These are phyloP conservation scores for Tachysurus vachellii DNA, from an alignment of 2,113 vertebrate species.

Conservation along the genomic window DNA sequence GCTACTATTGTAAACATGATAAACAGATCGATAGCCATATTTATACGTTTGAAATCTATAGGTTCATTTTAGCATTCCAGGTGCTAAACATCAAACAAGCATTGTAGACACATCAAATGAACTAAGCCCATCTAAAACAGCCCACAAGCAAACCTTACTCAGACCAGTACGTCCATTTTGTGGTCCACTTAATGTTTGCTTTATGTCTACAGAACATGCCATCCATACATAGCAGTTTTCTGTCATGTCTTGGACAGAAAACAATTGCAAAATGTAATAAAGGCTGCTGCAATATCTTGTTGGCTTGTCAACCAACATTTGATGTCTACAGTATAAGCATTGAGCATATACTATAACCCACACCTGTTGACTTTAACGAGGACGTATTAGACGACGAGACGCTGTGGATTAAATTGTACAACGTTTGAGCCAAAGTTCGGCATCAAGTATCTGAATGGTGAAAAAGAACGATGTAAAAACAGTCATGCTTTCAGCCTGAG, in stretches of 20 bases:
- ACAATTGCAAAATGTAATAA: neutral
- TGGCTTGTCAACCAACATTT: neutral
- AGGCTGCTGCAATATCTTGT: neutral
- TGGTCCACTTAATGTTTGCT: neutral
- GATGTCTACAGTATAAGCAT: neutral
- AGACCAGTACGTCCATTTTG: neutral
- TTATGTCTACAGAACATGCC: neutral
- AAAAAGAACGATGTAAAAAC: too few relatives aligned
- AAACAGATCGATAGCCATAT: neutral
- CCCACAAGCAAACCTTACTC: neutral
- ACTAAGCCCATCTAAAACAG: neutral
- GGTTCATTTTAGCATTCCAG: neutral
- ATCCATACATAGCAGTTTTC: neutral
- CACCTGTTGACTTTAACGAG: neutral
- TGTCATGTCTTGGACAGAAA: neutral
- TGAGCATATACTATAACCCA: neutral
- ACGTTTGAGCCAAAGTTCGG: neutral
- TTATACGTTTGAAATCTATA: neutral
- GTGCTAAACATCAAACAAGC: too few relatives aligned
- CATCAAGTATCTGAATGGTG: neutral
- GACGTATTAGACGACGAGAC: neutral
- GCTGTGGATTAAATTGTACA: neutral
- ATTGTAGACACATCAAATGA: neutral
- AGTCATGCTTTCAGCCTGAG: neutral
- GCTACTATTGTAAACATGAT: too few relatives aligned